Percentiles rank a stretch among this genome's conserved stretches.
Conservation (phyloP, 2,888 invertebrate genomes). For the Epirrhoe alternata region DNA sequence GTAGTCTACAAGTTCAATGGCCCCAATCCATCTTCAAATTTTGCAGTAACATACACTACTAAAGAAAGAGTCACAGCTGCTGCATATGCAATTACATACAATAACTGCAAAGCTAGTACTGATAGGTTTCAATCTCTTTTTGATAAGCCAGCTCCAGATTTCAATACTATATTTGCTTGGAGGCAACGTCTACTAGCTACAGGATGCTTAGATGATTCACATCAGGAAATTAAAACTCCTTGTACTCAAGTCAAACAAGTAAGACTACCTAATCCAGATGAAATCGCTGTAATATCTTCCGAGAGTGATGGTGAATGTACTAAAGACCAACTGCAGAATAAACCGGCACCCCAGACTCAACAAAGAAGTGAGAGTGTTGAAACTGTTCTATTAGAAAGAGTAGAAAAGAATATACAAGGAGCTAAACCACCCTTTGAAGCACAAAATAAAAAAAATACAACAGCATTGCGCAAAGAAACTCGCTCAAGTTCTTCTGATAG, state of each 20-base stretch:
- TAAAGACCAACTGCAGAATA: slow-evolving; percentile 44
- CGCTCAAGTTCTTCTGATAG: slow-evolving; percentile 70
- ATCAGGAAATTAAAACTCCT: slow-evolving; percentile 42
- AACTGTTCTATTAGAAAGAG: slow-evolving; percentile 61
- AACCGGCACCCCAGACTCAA: slow-evolving; percentile 37
- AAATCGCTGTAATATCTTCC: slow-evolving; percentile 60
- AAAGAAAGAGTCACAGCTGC: slow-evolving; percentile 75
- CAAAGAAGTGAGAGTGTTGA: slow-evolving; percentile 70
- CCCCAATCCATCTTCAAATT: slow-evolving; percentile 63
- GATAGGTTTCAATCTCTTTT: slow-evolving; percentile 71
- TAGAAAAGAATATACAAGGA: slow-evolving; percentile 50
- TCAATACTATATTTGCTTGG: slow-evolving; percentile 79
- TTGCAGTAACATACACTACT: slow-evolving; percentile 71
- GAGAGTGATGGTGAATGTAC: slow-evolving; percentile 65
- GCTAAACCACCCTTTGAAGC: slow-evolving; percentile 51
- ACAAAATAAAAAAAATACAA: slow-evolving; percentile 52
- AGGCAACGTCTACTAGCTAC: slow-evolving; percentile 69
- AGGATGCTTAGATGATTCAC: slow-evolving; percentile 76
- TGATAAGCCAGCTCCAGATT: slow-evolving; percentile 80
- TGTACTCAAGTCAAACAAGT: slow-evolving; percentile 40
- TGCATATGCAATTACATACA: slow-evolving; percentile 75
- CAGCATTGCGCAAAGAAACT: slow-evolving; percentile 6
- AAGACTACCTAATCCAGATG: slow-evolving; percentile 72
- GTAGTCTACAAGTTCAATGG: slow-evolving; percentile 69
- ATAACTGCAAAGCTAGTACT: slow-evolving; percentile 76